Evolutionary conservation across 1,140 invertebrate species (phyloP).

Genomic region (Scaptomyza hsui): DNA sequence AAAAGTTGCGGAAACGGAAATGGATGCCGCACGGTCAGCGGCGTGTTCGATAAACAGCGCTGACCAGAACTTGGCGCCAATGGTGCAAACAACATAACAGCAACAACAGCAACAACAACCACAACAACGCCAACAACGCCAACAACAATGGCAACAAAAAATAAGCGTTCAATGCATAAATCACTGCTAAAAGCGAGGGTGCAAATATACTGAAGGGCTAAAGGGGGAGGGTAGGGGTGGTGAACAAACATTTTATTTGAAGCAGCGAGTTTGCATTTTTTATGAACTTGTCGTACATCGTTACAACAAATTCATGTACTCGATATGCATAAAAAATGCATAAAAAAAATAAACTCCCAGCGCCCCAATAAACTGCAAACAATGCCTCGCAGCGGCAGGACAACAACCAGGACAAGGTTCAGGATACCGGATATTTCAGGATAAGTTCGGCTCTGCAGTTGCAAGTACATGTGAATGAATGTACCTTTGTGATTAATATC

Average conservation of each 20-base stretch:
- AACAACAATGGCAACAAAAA: slow-evolving; percentile 47
- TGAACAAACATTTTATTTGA: slow-evolving; percentile 59
- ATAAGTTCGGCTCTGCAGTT: background rate
- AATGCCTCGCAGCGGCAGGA: slow-evolving; percentile 34
- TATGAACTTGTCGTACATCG: slow-evolving; percentile 77
- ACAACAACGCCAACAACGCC: slow-evolving; percentile 17
- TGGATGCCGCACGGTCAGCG: slow-evolving; percentile 71
- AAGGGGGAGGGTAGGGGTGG: background rate
- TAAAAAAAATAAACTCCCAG: slow-evolving; percentile 66
- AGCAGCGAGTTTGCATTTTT: slow-evolving; percentile 75
- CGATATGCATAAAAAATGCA: slow-evolving; percentile 78
- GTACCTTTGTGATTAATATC: too few relatives aligned
- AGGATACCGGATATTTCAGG: background rate
- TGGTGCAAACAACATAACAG: slow-evolving; percentile 26
- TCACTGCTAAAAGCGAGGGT: slow-evolving; percentile 32
- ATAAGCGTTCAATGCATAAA: slow-evolving; percentile 59
- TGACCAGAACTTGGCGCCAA: slow-evolving; percentile 44
- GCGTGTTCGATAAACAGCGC: slow-evolving; percentile 45
- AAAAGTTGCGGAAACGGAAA: slow-evolving; percentile 48
- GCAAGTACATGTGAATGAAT: background rate
- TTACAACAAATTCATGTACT: slow-evolving; percentile 65
- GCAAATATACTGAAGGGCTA: slow-evolving; percentile 4
- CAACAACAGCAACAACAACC: slow-evolving; percentile 15
- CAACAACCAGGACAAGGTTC: background rate
- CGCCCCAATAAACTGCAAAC: slow-evolving; percentile 45